Conservation (phyloP, 92 coral and sea anemone species). For the Porites lobata region DNA sequence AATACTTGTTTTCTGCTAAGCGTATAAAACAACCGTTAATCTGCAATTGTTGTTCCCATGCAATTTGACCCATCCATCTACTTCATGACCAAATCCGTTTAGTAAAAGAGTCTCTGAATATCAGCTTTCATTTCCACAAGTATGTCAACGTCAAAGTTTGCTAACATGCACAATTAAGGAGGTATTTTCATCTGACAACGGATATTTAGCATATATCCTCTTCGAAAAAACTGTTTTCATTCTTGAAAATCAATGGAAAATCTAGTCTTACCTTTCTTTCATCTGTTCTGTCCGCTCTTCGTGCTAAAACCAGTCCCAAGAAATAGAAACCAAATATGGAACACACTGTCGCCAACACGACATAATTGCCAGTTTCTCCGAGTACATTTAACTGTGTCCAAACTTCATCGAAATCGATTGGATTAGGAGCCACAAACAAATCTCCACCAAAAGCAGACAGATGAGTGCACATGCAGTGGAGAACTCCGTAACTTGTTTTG, state of each 20-base stretch:
- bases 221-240: too few species aligned
- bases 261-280: constrained; percentile 60
- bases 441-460: constrained; percentile 97
- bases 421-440: constrained; percentile 95
- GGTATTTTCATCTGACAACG: too few species aligned
- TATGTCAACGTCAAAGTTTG: too few species aligned
- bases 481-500: constrained; percentile 41
- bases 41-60: too few species aligned
- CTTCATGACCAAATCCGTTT: too few species aligned
- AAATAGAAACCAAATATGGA: constrained; percentile 72
- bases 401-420: constrained; percentile 92
- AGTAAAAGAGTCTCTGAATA: too few species aligned
- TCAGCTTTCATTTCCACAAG: too few species aligned
- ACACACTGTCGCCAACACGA: constrained; percentile 84
- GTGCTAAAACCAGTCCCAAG: constrained; percentile 81
- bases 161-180: too few species aligned
- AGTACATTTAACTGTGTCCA: constrained; percentile 77
- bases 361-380: constrained; percentile 83
- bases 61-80: too few species aligned
- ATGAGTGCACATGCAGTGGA: constrained; percentile 89
- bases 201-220: too few species aligned
- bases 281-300: constrained; percentile 84
- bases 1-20: too few species aligned
- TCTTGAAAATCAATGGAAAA: not conserved
- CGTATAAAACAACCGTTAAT: too few species aligned